Base-by-base conservation (phyloP, 64 coral and sea anemone species). In the Stichodactyla mertensii region DNA sequence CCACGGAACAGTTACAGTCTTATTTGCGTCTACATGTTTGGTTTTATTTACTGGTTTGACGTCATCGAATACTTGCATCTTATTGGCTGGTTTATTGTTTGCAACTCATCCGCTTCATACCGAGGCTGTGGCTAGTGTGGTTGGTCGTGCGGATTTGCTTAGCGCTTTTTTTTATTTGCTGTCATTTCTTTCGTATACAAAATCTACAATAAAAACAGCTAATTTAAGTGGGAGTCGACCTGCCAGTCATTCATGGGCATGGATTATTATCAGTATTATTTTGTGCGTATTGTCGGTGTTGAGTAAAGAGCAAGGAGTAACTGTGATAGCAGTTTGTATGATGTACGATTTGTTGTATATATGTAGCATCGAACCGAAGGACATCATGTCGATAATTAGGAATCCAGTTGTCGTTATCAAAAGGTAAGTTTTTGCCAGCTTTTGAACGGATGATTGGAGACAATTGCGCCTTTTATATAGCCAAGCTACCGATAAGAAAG, bases 101-200 rank as follows among this genome's bases (percentile, higher is more conserved):
- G 84, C 94, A 0, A 26, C 87, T 52, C 94, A 95, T 87, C 94
- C 94, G 14, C 87, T 95, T 62, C 94, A 95, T 83, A 92, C 94
- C 1, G 94, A 95, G 54, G 94, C 94, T 26, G 90, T 95, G 12
- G 24, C 94, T 6, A 95, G 71, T 84, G 77, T 92, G 16, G 90
- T 92, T 4, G 94, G 94, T 4, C 80, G 90, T 14, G 90, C 90
- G 0, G 94, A 95, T 24, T 4, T 95, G 3, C 87, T 92, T 4
- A 92, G 94, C 54, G 93, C 69, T 11, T 52, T 89, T 2, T 95
- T 95, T 84, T 95, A 92, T 36, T 57, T 95, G 5, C 84, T 95
- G 11, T 13, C 93, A 2, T 71, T 95, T 54, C 71, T 95, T 52
- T 92, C 93, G 13, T 95, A 89, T 62, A 89, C 58, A 14, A 92